Evolutionary conservation across 1,140 invertebrate genomes (phyloP).

Genomic region (Musca vetustissima): DNA sequence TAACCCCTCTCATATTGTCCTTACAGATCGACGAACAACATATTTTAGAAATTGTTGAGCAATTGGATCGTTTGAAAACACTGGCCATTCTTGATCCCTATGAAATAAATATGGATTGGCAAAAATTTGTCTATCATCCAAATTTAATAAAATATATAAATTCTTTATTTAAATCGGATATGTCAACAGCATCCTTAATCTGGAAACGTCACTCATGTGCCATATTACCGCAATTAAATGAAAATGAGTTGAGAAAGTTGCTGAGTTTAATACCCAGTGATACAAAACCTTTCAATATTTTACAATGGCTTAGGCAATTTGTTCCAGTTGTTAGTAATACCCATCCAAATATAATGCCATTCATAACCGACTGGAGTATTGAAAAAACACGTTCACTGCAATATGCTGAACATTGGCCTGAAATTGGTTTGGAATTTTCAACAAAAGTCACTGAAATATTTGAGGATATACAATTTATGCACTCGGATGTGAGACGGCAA

Average conservation of each 20-base stretch:
- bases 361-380: conserved; percentile 50
- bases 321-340: conserved; percentile 45
- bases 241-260: conserved; percentile 41
- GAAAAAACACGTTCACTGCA: conserved; percentile 48
- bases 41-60: conserved; percentile 48
- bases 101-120: conserved; percentile 49
- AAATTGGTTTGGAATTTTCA: conserved; percentile 50
- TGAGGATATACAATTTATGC: conserved; percentile 47
- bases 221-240: conserved; percentile 41
- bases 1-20: neutral
- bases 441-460: conserved; percentile 50
- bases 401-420: conserved; percentile 48
- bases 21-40: conserved; percentile 41
- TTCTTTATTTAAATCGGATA: conserved; percentile 44
- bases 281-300: conserved; percentile 44
- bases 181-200: conserved; percentile 47
- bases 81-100: conserved; percentile 52
- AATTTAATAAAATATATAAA: conserved; percentile 43
- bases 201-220: conserved; percentile 48
- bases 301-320: conserved; percentile 52
- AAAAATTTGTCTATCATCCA: conserved; percentile 51
- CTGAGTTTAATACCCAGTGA: conserved; percentile 42
- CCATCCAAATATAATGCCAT: conserved; percentile 48
- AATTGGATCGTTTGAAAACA: conserved; percentile 48
- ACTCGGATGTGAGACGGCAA: conserved; percentile 48